These are phyloP conservation scores for Neogale vison DNA, from an alignment of 2,113 vertebrate species.

Conservation along the genomic window DNA sequence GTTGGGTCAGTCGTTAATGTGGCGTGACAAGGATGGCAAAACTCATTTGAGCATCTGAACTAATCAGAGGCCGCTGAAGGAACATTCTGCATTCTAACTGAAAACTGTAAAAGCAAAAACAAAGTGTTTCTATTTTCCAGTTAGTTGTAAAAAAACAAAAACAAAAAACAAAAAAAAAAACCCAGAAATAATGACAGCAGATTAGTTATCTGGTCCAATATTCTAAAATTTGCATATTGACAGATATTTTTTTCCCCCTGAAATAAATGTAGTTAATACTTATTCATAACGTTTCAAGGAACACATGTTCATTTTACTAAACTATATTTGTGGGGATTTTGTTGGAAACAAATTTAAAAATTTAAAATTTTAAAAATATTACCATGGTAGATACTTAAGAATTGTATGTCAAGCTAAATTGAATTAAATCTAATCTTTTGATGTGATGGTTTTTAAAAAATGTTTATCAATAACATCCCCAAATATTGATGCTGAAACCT, in stretches of 20 bases:
- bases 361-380: neutral
- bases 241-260: neutral
- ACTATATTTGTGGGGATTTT: conserved; percentile 2
- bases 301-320: conserved; percentile 2
- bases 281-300: conserved; percentile 11
- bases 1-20: neutral
- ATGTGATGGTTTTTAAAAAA: neutral
- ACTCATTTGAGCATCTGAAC: neutral
- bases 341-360: conserved; percentile 30
- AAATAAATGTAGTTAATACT: neutral
- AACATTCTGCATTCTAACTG: neutral
- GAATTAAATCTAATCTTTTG: neutral
- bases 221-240: neutral
- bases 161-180: too few relatives aligned
- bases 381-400: neutral
- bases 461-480: neutral
- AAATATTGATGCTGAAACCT: neutral
- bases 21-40: neutral
- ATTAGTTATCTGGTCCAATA: neutral
- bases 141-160: neutral
- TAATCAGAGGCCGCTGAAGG: neutral
- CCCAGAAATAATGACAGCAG: neutral
- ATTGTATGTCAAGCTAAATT: neutral
- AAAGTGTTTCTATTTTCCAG: neutral
- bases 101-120: neutral